Base-by-base conservation (phyloP, 2,888 invertebrate genomes). In the Zaprionus bogoriensis region DNA sequence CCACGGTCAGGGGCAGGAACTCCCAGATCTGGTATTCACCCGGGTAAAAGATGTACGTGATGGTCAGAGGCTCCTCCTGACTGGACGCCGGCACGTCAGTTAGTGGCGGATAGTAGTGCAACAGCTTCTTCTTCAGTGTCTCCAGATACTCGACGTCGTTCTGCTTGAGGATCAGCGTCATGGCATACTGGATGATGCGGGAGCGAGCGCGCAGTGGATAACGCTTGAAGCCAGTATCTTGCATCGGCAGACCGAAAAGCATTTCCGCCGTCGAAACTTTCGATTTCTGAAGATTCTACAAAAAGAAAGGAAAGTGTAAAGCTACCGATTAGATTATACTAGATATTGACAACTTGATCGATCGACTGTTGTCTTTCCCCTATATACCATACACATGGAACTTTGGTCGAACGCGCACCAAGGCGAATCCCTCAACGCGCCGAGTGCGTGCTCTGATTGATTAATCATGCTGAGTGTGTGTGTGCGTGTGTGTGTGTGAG, bases 231-330 rank as follows among this genome's bases (percentile, higher is more conserved):
- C 98, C 98, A 0, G 97, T 96, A 88, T 98, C 97, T 74, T 95
- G 95, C 85, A 98, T 93, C 71, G 95, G 96, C 93, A 99, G 94
- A 4, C 99, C 99, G 90, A 99, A 97, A 9, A 98, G 92, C 92
- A 99, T 95, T 92, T 99, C 98, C 1, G 96, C 94, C 45, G 95
- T 92, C 19, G 96, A 97, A 7, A 95, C 94, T 92, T 96, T 96
- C 46, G 95, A 94, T 91, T 96, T 96, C 90, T 96, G 96, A 62
- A 95, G 92, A 90, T 94, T 95, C 96, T 96, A 12, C 89, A 10
- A 62, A 63, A 5, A 12, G 6, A 38, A 44, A 17, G 1, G 17
- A 22, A 48, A 45, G 25, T n/a, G n/a, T 1, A 50, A 45, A 53
- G 20, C n/a, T 14, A 39, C 7, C 28, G 38, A 58, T 71, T 58